These are phyloP conservation scores for Scalopus aquaticus DNA, from an alignment of 2,113 vertebrate species.

Conservation along the genomic window DNA sequence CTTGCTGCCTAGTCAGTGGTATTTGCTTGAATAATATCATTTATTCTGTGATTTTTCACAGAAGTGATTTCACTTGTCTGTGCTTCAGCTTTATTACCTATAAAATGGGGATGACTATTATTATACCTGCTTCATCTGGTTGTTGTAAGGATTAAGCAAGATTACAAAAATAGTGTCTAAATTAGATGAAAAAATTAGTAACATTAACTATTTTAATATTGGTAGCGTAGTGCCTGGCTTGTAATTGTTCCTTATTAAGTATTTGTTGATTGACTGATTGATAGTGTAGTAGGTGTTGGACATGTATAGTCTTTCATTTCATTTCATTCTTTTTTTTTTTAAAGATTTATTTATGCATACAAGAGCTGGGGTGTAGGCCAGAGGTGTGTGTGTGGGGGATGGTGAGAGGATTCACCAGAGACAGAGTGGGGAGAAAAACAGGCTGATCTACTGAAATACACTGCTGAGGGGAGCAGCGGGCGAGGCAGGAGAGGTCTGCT, in stretches of 20 bases:
- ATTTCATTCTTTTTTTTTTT: too few relatives aligned
- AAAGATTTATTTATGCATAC: too few relatives aligned
- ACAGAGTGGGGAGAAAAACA: too few relatives aligned
- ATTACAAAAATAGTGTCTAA: not conserved
- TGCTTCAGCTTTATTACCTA: not conserved
- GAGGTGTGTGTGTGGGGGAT: too few relatives aligned
- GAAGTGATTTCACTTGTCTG: not conserved
- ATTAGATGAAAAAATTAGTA: not conserved
- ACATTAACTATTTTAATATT: not conserved
- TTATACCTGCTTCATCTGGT: not conserved
- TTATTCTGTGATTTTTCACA: not conserved
- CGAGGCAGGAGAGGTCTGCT: too few relatives aligned
- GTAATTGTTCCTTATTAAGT: not conserved
- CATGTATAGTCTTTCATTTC: not conserved
- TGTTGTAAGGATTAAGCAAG: not conserved
- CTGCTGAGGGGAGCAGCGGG: too few relatives aligned
- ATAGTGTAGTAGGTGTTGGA: not conserved
- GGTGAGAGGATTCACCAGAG: too few relatives aligned
- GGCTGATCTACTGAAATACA: too few relatives aligned
- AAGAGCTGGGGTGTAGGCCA: too few relatives aligned
- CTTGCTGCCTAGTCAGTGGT: not conserved
- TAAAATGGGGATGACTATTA: not conserved
- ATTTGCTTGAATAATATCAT: not conserved
- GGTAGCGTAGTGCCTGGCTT: not conserved
- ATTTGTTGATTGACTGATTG: not conserved